Evolutionary conservation across 2,113 vertebrate genomes (phyloP), one percentile per base, ranked within the genome.

Genomic region (Leptobrachium ailaonicum): DNA sequence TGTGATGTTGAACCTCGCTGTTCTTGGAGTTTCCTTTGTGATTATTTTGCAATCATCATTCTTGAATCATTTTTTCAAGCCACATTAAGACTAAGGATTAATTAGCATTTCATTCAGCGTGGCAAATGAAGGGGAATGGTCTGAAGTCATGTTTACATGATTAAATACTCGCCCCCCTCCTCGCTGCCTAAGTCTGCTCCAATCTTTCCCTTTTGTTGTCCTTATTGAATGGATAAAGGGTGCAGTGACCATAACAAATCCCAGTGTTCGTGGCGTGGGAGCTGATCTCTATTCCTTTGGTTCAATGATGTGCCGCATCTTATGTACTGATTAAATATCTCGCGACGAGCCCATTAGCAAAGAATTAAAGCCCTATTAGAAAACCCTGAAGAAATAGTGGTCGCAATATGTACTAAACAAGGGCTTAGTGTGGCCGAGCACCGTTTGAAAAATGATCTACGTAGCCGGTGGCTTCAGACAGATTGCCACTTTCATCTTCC

Each of bases 91-190:
- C 66, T 73, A 63, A 66, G 14, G 79, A 81, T 81, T 81, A 81
- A 81, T 81, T 74, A 75, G 79, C 79, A 69, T 69, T 64, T 74
- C 73, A 63, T 68, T 81, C 53, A 69, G 66, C 74, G 50, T 74
- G 67, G 64, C 66, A 75, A 81, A 81, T 81, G 79, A 81, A 81
- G 79, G 79, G 73, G 79, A 75, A 75, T 81, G 72, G 71, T 60
- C 79, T 74, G 79, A 60, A 81, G 79, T 81, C 79, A 81, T 81
- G 79, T 81, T 81, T 81, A 81, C 72, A 81, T 81, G 79, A 81
- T 81, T 75, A 81, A 81, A 81, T 69, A 54, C 64, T 81, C 73
- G 56, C 71, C 79, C 71, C 79, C 72, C 79, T 81, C 72, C 72
- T 75, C 62, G 63, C 43, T 50, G 71, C 72, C 71, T 60, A 44